Conservation (phyloP, 2,797 vertebrate species). For the Trachurus trachurus region DNA sequence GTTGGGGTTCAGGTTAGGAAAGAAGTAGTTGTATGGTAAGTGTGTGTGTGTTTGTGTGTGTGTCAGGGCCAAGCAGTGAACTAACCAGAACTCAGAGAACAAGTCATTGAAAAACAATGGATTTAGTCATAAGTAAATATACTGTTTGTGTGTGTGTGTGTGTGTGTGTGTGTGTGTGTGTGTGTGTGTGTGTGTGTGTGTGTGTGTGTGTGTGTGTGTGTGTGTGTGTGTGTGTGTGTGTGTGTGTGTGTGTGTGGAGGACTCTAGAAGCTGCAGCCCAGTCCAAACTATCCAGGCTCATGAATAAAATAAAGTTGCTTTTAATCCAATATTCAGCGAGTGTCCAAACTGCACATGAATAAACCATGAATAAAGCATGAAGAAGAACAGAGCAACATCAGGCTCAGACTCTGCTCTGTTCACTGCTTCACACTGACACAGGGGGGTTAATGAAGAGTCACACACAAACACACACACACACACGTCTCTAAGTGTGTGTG, state of each 20-base stretch:
- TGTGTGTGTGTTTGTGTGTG: too few species aligned
- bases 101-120: too few species aligned
- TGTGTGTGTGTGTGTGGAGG: not conserved
- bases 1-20: too few species aligned
- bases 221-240: too few species aligned
- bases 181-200: too few species aligned
- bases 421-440: slow-evolving; percentile 40
- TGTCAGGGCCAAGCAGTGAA: too few species aligned
- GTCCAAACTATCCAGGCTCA: slow-evolving; percentile 69
- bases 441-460: slow-evolving; percentile 44
- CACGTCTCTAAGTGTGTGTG: not conserved
- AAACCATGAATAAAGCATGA: slow-evolving; percentile 59
- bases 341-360: slow-evolving; percentile 68
- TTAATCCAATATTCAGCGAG: slow-evolving; percentile 84
- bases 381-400: slow-evolving; percentile 71
- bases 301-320: slow-evolving; percentile 80
- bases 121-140: too few species aligned
- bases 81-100: too few species aligned
- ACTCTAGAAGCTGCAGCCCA: slow-evolving; percentile 5
- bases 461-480: slow-evolving; percentile 6
- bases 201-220: not conserved
- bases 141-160: too few species aligned
- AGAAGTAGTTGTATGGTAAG: too few species aligned
- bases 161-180: too few species aligned
- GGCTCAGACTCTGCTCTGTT: slow-evolving; percentile 54